Conservation (phyloP, 2,888 invertebrate genomes). For the Hydriomena furcata region DNA sequence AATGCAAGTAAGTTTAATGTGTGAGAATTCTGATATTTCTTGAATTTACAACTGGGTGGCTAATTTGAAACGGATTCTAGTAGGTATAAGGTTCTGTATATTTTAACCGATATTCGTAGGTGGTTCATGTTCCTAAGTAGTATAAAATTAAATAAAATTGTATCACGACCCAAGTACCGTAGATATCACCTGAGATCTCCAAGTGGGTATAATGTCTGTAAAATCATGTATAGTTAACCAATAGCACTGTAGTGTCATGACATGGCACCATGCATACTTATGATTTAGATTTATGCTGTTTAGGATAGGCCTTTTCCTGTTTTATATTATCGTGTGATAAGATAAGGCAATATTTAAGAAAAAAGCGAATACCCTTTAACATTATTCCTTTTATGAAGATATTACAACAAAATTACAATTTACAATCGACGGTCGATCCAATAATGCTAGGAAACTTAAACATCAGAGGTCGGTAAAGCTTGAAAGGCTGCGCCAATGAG, state of each 20-base stretch:
- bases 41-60: slow-evolving; percentile 1
- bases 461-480: slow-evolving; percentile 18
- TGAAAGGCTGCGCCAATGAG: slow-evolving; percentile 45
- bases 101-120: no score
- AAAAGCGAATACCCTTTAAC: neutral
- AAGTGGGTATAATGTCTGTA: no score
- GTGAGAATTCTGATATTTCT: slow-evolving; percentile 15
- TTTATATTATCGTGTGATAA: no score
- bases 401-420: slow-evolving; percentile 26
- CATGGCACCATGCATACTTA: no score
- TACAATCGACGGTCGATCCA: slow-evolving; percentile 30
- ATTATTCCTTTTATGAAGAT: slow-evolving; percentile 4
- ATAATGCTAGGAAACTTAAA: slow-evolving; percentile 32
- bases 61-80: neutral
- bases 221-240: no score
- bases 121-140: no score
- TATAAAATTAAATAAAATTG: no score
- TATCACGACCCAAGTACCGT: no score
- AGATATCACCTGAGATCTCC: no score
- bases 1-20: slow-evolving; percentile 37
- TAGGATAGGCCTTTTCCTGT: no score
- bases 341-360: neutral
- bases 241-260: no score
- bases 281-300: no score
- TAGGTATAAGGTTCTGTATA: neutral